Percentiles rank a stretch among this genome's conserved stretches.
phyloP scores from a whole-genome alignment of 2,113 vertebrate genomes.

The Coracopsis vasa region DNA sequence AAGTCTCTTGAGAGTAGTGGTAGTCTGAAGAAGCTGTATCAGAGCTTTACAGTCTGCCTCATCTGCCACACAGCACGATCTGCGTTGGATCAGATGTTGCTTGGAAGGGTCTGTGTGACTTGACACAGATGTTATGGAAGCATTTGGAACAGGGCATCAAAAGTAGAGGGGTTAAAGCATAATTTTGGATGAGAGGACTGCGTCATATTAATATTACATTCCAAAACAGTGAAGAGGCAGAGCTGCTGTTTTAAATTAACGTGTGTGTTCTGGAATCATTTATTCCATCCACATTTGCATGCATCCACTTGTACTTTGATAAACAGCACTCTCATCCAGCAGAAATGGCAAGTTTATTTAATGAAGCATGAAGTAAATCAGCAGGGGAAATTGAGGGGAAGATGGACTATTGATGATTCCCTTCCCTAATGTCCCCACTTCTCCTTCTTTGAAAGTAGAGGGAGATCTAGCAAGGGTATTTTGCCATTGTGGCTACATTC shows the following conservation, averaged over 20 bases:
- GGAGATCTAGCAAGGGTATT: not conserved
- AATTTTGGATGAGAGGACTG: slow-evolving; percentile 9
- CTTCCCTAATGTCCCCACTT: not conserved
- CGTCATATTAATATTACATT: slow-evolving; percentile 30
- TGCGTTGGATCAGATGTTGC: not conserved
- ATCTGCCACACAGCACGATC: not conserved
- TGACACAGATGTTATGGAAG: slow-evolving; percentile 28
- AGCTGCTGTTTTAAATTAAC: slow-evolving; percentile 42
- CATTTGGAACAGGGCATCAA: not conserved
- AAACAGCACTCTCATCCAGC: not conserved
- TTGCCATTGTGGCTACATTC: not conserved
- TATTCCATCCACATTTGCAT: slow-evolving; percentile 1
- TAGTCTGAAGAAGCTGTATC: not conserved
- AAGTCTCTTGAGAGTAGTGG: not conserved
- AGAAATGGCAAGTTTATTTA: slow-evolving; percentile 48
- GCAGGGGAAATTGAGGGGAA: not conserved
- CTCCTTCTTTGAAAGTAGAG: not conserved
- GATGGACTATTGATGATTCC: not conserved
- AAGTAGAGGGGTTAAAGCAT: slow-evolving; percentile 23
- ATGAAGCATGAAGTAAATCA: slow-evolving; percentile 11
- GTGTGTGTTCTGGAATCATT: slow-evolving; percentile 30
- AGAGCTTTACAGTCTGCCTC: not conserved
- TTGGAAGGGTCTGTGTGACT: not conserved
- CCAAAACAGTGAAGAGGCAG: slow-evolving; percentile 37
- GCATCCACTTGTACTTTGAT: slow-evolving; percentile 50